These are phyloP conservation scores for Sebastes hubbsi DNA, from an alignment of 2,797 vertebrate genomes.

Conservation along the genomic window DNA sequence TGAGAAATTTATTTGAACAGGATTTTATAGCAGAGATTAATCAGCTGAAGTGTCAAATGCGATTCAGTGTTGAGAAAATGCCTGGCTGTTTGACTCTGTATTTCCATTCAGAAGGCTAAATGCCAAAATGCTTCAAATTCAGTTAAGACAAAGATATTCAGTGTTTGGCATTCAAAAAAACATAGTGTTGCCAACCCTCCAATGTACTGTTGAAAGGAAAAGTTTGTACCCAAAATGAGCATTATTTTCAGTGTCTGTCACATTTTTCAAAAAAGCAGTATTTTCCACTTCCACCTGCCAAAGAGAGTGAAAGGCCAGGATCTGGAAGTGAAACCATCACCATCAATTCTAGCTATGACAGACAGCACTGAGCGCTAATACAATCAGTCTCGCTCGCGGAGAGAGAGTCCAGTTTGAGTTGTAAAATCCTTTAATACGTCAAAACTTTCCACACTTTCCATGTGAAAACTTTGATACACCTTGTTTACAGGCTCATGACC, in stretches of 20 bases:
- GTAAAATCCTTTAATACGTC: background rate
- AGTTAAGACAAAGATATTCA: background rate
- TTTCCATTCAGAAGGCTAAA: background rate
- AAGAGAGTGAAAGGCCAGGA: background rate
- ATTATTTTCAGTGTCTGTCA: background rate
- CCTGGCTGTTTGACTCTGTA: background rate
- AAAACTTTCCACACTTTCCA: background rate
- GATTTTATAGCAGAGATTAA: background rate
- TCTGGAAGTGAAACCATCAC: background rate
- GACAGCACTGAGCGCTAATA: background rate
- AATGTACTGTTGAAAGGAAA: conserved; percentile 7
- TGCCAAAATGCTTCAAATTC: background rate
- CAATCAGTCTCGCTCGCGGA: background rate
- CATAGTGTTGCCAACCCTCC: background rate
- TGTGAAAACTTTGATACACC: background rate
- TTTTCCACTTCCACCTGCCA: conserved; percentile 28
- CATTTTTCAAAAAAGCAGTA: background rate
- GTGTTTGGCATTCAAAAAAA: background rate
- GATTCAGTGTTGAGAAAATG: background rate
- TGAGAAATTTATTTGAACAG: background rate
- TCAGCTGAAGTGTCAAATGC: background rate
- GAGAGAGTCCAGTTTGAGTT: background rate
- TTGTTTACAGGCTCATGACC: background rate
- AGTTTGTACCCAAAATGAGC: background rate
- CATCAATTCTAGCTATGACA: background rate